Conservation (phyloP, 2,797 vertebrate species). For the Phrynocephalus forsythii region DNA sequence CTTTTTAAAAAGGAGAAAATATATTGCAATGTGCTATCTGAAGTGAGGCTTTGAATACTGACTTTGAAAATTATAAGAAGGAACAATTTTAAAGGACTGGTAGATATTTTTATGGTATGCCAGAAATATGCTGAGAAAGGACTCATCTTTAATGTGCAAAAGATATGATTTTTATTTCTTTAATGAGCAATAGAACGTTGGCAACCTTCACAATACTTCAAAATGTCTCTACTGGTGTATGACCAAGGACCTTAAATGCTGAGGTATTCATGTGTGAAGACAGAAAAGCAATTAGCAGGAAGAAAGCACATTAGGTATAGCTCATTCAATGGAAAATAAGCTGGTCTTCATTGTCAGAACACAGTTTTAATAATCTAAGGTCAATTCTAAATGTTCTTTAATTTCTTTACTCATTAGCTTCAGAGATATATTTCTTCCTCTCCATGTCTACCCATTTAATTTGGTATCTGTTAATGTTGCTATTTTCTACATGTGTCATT, state of each 20-base stretch:
- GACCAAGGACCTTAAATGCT: slow-evolving; percentile 10
- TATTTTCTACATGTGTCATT: neutral
- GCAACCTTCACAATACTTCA: neutral
- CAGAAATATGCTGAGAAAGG: neutral
- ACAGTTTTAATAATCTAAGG: slow-evolving; percentile 26
- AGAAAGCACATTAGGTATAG: neutral
- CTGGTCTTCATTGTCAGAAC: slow-evolving; percentile 20
- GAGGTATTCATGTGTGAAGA: neutral
- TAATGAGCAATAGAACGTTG: slow-evolving; percentile 10
- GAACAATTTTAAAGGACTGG: neutral
- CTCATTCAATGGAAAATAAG: slow-evolving; percentile 28
- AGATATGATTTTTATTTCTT: neutral
- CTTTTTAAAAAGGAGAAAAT: neutral
- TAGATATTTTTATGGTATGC: neutral
- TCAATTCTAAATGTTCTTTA: neutral
- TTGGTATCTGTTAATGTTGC: slow-evolving; percentile 18
- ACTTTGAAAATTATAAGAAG: neutral
- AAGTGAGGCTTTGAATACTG: neutral
- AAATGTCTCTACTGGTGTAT: neutral
- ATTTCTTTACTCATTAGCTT: slow-evolving; percentile 28
- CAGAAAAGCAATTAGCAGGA: slow-evolving; percentile 28
- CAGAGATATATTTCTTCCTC: slow-evolving; percentile 21
- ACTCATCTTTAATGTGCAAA: neutral
- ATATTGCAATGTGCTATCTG: neutral
- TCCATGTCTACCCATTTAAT: slow-evolving; percentile 53